These are phyloP conservation scores for Leptobrachium leishanense DNA, from an alignment of 2,113 vertebrate genomes.

Conservation along the genomic window DNA sequence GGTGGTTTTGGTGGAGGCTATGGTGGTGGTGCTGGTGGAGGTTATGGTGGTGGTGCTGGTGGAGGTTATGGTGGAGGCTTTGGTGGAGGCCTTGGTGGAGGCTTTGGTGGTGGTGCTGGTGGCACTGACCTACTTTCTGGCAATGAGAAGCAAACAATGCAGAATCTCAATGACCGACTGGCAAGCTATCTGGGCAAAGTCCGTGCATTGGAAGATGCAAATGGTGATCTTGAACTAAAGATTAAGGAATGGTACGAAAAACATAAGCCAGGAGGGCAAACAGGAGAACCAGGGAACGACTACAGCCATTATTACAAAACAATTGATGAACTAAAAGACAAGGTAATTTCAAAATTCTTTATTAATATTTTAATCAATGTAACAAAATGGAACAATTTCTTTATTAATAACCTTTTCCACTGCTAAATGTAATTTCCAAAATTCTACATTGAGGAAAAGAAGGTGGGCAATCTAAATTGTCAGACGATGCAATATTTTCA, in stretches of 20 bases:
- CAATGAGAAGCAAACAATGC: slow-evolving; percentile 86
- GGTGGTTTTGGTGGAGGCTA: neutral
- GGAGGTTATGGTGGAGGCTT: neutral
- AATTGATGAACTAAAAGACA: slow-evolving; percentile 60
- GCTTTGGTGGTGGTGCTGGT: slow-evolving; percentile 39
- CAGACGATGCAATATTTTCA: no score
- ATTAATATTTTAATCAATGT: neutral
- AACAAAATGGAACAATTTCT: neutral
- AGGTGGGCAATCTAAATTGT: no score
- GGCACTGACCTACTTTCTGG: slow-evolving; percentile 57
- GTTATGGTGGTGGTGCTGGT: slow-evolving; percentile 50
- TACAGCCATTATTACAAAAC: slow-evolving; percentile 60
- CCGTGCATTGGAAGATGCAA: slow-evolving; percentile 71
- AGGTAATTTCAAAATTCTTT: slow-evolving; percentile 56
- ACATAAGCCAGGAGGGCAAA: slow-evolving; percentile 14
- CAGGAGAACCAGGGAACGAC: slow-evolving; percentile 55
- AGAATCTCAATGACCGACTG: slow-evolving; percentile 85
- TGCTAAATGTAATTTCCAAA: no score
- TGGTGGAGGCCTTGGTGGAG: neutral
- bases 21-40: slow-evolving; percentile 10
- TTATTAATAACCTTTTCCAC: neutral
- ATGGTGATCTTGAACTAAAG: slow-evolving; percentile 72
- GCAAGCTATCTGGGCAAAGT: slow-evolving; percentile 79
- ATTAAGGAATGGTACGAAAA: slow-evolving; percentile 68
- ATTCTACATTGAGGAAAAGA: no score